phyloP scores from a whole-genome alignment of 2,113 vertebrate species.

The Sander vitreus region DNA sequence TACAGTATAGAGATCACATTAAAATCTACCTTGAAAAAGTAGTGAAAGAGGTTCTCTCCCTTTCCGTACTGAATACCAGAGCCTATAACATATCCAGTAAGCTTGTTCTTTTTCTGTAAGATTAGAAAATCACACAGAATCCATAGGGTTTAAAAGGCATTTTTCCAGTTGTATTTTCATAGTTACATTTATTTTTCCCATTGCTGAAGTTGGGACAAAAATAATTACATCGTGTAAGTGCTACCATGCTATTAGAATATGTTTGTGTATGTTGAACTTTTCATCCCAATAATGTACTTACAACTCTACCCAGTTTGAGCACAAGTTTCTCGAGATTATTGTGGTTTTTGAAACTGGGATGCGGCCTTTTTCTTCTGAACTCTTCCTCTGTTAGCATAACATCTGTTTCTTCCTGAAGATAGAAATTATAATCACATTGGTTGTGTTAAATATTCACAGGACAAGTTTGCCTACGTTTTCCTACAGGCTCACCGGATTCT shows the following conservation, averaged over 20 bases:
- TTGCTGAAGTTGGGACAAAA: not conserved
- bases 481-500: slow-evolving; percentile 85
- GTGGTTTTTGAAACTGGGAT: slow-evolving; percentile 88
- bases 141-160: not conserved
- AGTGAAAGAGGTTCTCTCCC: slow-evolving; percentile 90
- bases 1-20: not conserved
- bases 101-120: slow-evolving; percentile 85
- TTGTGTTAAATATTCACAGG: not conserved
- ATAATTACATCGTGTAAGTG: not conserved
- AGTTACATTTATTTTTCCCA: not conserved
- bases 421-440: not conserved
- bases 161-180: not conserved
- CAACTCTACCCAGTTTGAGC: slow-evolving; percentile 88
- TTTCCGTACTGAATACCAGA: slow-evolving; percentile 92
- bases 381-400: slow-evolving; percentile 88
- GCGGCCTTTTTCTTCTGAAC: slow-evolving; percentile 87
- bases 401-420: slow-evolving; percentile 86
- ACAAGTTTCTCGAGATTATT: slow-evolving; percentile 90
- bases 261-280: not conserved
- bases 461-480: not conserved
- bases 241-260: not conserved
- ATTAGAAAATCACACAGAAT: slow-evolving; percentile 20
- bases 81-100: slow-evolving; percentile 88
- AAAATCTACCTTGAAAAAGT: slow-evolving; percentile 92
- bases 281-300: slow-evolving; percentile 71